Percentiles rank a stretch among this genome's conserved stretches.
These are phyloP conservation scores for Stegastes partitus DNA, from an alignment of 2,113 vertebrate species.

Conservation along the genomic window DNA sequence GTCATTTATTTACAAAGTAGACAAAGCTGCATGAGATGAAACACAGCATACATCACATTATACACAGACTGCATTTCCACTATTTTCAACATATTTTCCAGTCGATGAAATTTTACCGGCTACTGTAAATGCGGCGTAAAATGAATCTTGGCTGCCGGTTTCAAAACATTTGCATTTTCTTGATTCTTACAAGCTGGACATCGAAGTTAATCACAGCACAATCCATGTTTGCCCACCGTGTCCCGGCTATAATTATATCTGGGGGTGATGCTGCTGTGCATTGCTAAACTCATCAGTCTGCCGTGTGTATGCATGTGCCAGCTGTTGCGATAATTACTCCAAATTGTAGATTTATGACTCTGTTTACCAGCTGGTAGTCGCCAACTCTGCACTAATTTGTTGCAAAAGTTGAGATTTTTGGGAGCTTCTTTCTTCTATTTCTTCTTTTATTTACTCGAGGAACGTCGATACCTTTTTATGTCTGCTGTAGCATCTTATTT, in stretches of 20 bases:
- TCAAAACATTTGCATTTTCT: background rate
- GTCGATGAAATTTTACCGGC: background rate
- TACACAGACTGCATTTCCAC: background rate
- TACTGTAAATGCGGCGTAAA: background rate
- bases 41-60: background rate
- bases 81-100: background rate
- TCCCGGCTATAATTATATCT: conserved; percentile 33
- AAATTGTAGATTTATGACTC: conserved; percentile 36
- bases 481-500: too few species aligned
- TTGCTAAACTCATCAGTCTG: conserved; percentile 47
- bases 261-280: conserved; percentile 33
- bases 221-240: conserved; percentile 9
- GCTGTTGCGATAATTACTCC: conserved; percentile 49
- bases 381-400: conserved; percentile 1
- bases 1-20: background rate
- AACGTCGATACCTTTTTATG: too few species aligned
- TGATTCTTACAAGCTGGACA: conserved; percentile 6
- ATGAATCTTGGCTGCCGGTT: background rate
- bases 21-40: background rate
- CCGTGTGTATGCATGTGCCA: conserved; percentile 43
- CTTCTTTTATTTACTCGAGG: too few species aligned
- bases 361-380: conserved; percentile 13
- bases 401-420: background rate
- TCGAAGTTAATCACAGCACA: conserved; percentile 32
- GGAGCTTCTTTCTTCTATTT: background rate